Base-by-base conservation (phyloP, 1,140 invertebrate genomes). In the Caerostris darwini region DNA sequence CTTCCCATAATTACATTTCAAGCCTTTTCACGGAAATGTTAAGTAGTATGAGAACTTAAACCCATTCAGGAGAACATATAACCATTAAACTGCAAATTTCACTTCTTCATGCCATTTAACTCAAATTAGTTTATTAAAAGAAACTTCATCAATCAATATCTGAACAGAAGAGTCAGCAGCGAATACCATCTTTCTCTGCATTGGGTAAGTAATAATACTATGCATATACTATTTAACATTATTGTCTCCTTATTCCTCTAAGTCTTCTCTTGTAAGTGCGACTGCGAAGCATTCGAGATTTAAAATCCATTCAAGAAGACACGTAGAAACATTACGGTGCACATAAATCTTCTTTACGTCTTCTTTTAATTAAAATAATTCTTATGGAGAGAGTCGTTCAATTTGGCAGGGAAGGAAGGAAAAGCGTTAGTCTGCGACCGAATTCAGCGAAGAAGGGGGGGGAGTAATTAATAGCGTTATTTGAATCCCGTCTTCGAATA, bases 381-480 rank as follows among this genome's bases (percentile, higher is more conserved):
- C 83, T 85, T 85, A 85, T 58, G 83, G 83, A 57, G 83, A 17
- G 56, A 59, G 83, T 34, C 83, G 19, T 85, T 85, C 83, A 85
- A 85, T 85, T 85, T 85, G 61, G 86, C 86, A 77, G 34, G 71
- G 71, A 64, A 64, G 82, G 82, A n/a, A 85, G 82, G 34, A 34
- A 81, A 81, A 34, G 7, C 86, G 58, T 88, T 54, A 54, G 86
- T 64, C 54, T 56, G 82, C 82, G 82, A 83, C 56, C 14, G 61
- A 88, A 88, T 64, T 54, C 50, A 61, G 86, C 59, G 86, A 53
- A n/a, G 58, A 14, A 59, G 61, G 85, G 85, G 57, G 85, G 59
- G 85, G 50, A 64, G 86, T 88, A 88, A 88, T 88, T 88, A 88
- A 88, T 88, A 61, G 86, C 86, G 86, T 57, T 88, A 85, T 85